Evolutionary conservation across 2,113 vertebrate genomes (phyloP), one percentile per base, ranked within the genome.

Genomic region (Suricata suricatta): DNA sequence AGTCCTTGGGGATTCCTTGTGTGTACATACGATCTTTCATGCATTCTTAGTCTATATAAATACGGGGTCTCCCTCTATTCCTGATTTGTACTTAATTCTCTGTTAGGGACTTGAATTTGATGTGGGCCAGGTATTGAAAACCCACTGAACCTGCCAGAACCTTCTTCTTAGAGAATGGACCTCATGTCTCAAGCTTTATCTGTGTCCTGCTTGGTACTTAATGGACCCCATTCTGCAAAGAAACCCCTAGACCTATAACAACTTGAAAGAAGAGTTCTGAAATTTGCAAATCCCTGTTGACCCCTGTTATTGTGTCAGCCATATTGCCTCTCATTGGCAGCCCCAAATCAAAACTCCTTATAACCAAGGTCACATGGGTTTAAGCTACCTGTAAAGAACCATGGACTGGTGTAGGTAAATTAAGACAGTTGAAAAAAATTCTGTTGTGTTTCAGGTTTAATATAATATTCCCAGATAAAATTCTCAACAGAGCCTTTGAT

Each of bases 391-490:
- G 15, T 88, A 7, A 3, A 80, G 16, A 90, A 77, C 57, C 52
- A 17, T 38, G 47, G 74, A 81, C 71, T 96, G 8, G 5, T 72
- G 1, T 71, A 84, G 57, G 33, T 87, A 88, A 95, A 85, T 50
- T 50, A 90, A 79, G 41, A 52, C 11, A 82, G 60, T 57, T n/a
- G 7, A 79, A 92, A 90, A 35, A 96, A 83, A 72, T 60, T 12
- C 29, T 93, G 7, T 29, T 95, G 21, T 93, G 41, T 88, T 96
- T 93, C 66, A 94, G 41, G 7, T 90, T 96, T 88, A 90, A 88
- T 89, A 68, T 54, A 77, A 84, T 69, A 72, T 31, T 95, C 38
- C 68, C 7, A 89, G 74, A 74, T 47, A 85, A 82, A 88, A 81
- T 94, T 17, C 7, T 94, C 52, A 88, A 76, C 21, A 50, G 0